Base-by-base conservation (phyloP, 2,113 vertebrate genomes). In the Ellobius talpinus region DNA sequence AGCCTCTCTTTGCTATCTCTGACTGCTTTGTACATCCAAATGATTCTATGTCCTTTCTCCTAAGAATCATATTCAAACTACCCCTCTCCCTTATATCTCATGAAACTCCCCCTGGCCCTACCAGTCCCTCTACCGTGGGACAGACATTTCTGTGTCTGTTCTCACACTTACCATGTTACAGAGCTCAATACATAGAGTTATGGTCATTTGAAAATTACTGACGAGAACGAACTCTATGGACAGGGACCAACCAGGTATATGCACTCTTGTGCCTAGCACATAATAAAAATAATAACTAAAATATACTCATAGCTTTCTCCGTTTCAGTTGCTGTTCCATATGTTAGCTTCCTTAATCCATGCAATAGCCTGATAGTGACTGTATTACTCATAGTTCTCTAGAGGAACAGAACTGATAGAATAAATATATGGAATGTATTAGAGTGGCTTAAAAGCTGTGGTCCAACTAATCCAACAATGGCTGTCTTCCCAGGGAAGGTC, bases 201-300 rank as follows among this genome's bases (percentile, higher is more conserved):
- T 7, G 21, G 42, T 86, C 93, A 70, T 87, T 94, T 93, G 52
- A 85, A 92, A 96, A 96, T 89, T 89, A 61, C 61, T 91, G 17
- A 84, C n/a, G 50, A 81, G 76, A 92, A 39, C 31, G 26, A 89
- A 42, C 39, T 90, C 26, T 39, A 72, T 85, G 63, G 31, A 85
- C 26, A 91, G 26, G 63, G 14, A 47, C 45, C 23, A 85, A 36
- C 55, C 58, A 70, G 55, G 8, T 89, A 68, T 89, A 19, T 81
- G 7, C 33, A 63, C 58, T 88, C 7, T 50, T 77, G 8, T 89
- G 45, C 16, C n/a, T 73, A 42, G 17, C 7, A 55, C 13, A 68
- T 12, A 31, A 31, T 90, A 89, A 77, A 23, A 91, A 68, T 55
- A 87, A 93, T 70, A 95, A 58, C 81, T 94, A 79, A 76, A 81